Evolutionary conservation across 2,888 invertebrate genomes (phyloP), one percentile per base, ranked within the genome.

Genomic region (Fragum whitleyi): DNA sequence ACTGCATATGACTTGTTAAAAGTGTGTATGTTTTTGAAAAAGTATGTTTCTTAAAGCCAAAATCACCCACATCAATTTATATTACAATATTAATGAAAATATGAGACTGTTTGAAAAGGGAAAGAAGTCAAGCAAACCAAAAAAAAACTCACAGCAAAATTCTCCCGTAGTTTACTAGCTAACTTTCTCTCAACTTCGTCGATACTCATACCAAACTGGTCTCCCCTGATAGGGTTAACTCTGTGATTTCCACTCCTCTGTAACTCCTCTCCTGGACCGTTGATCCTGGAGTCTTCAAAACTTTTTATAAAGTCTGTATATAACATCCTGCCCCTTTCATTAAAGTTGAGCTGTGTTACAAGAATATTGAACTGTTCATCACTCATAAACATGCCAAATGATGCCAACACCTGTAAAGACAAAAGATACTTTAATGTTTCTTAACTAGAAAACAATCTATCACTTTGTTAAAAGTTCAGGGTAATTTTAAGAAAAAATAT

Each of bases 221-320:
- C 92, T n/a, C 93, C 93, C 3, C 93, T 86, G 39, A 92, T 91
- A 5, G 91, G 86, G 79, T 93, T 93, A 21, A 93, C 92, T 5
- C 86, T 81, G 77, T 93, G 93, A 74, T 93, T 93, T n/a, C 88
- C 89, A 7, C 83, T 79, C 53, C 91, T 88, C 19, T 85, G 72
- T 1, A 92, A 83, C 23, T 90, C 88, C 47, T 86, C 88, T 3
- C 83, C 84, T 0, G 86, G 81, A 2, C 90, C 91, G 7, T 83
- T 81, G 3, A 81, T 83, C n/a, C 91, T 83, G 7, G 91, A 89
- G 74, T 92, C 91, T 47, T 90, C 91, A 86, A 93, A 93, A 70
- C 84, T 90, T 23, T 69, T 75, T 6, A 93, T 85, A 79, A 93
- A 93, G 83, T 93, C 91, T 9, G 87, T 80, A 84, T 93, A 93